Conservation (phyloP, 2,113 vertebrate genomes). For the Pithys albifrons region DNA sequence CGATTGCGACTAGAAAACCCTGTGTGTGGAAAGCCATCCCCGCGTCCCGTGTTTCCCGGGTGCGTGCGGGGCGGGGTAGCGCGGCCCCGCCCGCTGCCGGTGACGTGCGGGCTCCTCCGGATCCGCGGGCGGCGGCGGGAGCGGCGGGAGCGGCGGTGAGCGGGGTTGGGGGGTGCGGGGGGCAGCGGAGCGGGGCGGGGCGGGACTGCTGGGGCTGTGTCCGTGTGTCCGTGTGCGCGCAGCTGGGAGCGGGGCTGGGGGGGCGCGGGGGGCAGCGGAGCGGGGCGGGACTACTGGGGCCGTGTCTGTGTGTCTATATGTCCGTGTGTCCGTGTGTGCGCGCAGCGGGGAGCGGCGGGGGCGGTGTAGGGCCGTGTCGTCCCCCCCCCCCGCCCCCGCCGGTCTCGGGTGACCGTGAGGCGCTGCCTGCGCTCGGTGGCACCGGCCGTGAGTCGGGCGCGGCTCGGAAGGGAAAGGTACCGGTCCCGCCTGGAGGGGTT, state of each 20-base stretch:
- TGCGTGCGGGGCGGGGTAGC: background rate
- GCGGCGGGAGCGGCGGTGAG: background rate
- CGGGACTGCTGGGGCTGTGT: background rate
- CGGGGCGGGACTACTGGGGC: background rate
- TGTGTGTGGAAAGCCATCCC: rapidly evolving
- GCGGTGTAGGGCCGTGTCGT: background rate
- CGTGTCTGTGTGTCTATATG: background rate
- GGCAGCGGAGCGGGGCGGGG: too few species aligned
- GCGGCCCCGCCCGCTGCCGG: background rate
- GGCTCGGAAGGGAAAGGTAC: background rate
- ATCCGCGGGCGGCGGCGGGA: background rate
- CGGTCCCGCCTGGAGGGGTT: too few species aligned
- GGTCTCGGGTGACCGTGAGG: background rate
- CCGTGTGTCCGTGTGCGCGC: background rate
- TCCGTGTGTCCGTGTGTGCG: background rate
- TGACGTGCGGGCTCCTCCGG: background rate
- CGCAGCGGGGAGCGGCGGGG: background rate
- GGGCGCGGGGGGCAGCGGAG: too few species aligned
- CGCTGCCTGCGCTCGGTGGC: background rate
- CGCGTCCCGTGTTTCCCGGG: rapidly evolving
- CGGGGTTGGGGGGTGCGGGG: background rate
- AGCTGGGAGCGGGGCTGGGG: background rate
- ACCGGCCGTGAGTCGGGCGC: background rate
- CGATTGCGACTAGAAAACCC: rapidly evolving
- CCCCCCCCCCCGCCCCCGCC: too few species aligned